These are phyloP conservation scores for Trilocha varians DNA, from an alignment of 2,888 invertebrate genomes.

Conservation along the genomic window DNA sequence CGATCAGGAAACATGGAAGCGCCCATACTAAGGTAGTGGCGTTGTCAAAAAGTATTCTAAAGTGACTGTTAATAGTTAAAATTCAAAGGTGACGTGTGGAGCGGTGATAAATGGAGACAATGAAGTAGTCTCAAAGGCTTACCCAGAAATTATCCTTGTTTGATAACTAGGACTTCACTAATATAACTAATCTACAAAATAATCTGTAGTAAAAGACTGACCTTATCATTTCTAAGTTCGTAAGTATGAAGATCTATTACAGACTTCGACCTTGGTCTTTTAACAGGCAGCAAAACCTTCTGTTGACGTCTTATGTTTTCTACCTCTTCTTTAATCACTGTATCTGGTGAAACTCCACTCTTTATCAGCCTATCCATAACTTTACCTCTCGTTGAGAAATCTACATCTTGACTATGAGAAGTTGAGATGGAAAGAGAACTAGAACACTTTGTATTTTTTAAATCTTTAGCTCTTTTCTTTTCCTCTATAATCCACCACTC, in stretches of 20 bases:
- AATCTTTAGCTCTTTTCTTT: conserved; percentile 48
- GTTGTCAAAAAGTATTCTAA: no score
- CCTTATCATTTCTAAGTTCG: conserved; percentile 78
- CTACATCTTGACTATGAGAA: conserved; percentile 52
- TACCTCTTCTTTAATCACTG: conserved; percentile 47
- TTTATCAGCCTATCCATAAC: conserved; percentile 46
- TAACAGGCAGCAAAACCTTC: conserved; percentile 21
- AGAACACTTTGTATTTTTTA: conserved; percentile 55
- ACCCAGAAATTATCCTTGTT: no score
- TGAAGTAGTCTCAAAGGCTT: no score
- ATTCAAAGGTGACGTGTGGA: no score
- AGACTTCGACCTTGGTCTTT: conserved; percentile 63
- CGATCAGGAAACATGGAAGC: no score
- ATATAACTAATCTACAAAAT: no score
- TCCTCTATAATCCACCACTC: conserved; percentile 84
- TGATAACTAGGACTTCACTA: no score
- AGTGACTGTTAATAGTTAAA: no score
- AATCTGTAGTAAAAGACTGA: no score
- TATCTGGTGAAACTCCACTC: conserved; percentile 42
- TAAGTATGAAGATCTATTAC: conserved; percentile 84
- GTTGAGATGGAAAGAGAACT: conserved; percentile 65
- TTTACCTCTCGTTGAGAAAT: conserved; percentile 40
- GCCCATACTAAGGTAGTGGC: no score
- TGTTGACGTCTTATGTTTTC: conserved; percentile 41
- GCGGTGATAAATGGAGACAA: no score